Evolutionary conservation across 2,888 invertebrate genomes (phyloP).

Genomic region (Polymixis flavicincta): DNA sequence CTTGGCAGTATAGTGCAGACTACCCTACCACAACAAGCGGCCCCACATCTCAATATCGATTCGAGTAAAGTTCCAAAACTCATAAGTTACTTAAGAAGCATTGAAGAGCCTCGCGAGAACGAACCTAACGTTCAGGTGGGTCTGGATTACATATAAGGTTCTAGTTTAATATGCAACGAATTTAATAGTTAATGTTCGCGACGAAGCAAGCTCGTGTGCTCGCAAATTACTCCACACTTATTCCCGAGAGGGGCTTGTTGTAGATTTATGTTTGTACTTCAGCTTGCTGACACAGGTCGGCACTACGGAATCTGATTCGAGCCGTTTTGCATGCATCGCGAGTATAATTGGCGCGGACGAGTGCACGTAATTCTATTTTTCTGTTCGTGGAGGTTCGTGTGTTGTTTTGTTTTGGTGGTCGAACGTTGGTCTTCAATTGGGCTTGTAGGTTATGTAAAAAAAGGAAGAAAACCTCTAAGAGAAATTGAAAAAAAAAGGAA

Average conservation of each 20-base stretch:
- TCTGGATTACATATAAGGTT: slow-evolving; percentile 82
- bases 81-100: slow-evolving; percentile 71
- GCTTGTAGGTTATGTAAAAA: slow-evolving; percentile 5
- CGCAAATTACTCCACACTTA: slow-evolving; percentile 89
- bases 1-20: slow-evolving; percentile 2
- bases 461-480: not conserved
- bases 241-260: slow-evolving; percentile 81
- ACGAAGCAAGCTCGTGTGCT: slow-evolving; percentile 83
- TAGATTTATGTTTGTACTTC: slow-evolving; percentile 86
- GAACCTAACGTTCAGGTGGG: slow-evolving; percentile 75
- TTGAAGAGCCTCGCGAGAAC: slow-evolving; percentile 74
- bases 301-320: slow-evolving; percentile 77
- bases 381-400: slow-evolving; percentile 33
- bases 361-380: slow-evolving; percentile 60
- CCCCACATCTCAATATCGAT: slow-evolving; percentile 51
- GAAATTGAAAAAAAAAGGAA: not conserved
- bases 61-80: slow-evolving; percentile 50
- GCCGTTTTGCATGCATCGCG: slow-evolving; percentile 64
- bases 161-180: slow-evolving; percentile 90
- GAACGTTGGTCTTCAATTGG: slow-evolving; percentile 25
- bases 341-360: slow-evolving; percentile 62
- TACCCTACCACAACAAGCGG: slow-evolving; percentile 22
- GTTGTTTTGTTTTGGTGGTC: slow-evolving; percentile 32
- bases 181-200: slow-evolving; percentile 90
- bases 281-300: slow-evolving; percentile 81